Evolutionary conservation across 2,797 vertebrate genomes (phyloP), one percentile per base, ranked within the genome.

Genomic region (Channallabes apus): DNA sequence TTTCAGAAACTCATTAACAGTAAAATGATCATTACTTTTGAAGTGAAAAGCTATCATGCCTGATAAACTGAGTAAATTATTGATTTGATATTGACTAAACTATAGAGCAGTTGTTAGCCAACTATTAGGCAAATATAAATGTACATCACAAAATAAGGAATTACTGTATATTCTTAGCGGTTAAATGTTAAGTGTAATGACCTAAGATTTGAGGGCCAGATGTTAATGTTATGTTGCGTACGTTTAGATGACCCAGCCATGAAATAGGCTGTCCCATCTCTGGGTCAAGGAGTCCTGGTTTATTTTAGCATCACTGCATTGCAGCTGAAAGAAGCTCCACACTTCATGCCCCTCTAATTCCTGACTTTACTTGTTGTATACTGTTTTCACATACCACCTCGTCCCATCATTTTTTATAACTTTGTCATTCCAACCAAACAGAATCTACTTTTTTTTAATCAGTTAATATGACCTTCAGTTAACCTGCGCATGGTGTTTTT

Each of bases 241-340:
- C 58, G 7, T 79, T 79, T 79, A 61, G 22, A 6, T 80, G 24
- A 20, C 17, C 38, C 24, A 51, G 78, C 61, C 8, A 29, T 38
- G 17, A 41, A 80, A 46, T 12, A 65, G 41, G 29, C 62, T 2
- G 2, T 46, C 22, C 1, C 6, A 27, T n/a, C 59, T 62, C 18
- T 80, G 46, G 59, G 77, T 64, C 59, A 80, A 80, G 77, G 77
- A 80, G 62, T 54, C 20, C 79, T 67, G 27, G 62, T 67, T 81
- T 80, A 80, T 80, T 76, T 76, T 56, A 76, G 61, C 61, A 54
- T 46, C 11, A 24, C 51, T 73, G 72, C 73, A 79, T 27, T 65
- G 62, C 61, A 54, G 78, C 62, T 81, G 4, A 81, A 67, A 32
- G 78, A 29, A 80, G 41, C 41, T 54, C 17, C n/a, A 29, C 61